phyloP scores from a whole-genome alignment of 2,797 vertebrate species.

The Malacoctenus gilli region DNA sequence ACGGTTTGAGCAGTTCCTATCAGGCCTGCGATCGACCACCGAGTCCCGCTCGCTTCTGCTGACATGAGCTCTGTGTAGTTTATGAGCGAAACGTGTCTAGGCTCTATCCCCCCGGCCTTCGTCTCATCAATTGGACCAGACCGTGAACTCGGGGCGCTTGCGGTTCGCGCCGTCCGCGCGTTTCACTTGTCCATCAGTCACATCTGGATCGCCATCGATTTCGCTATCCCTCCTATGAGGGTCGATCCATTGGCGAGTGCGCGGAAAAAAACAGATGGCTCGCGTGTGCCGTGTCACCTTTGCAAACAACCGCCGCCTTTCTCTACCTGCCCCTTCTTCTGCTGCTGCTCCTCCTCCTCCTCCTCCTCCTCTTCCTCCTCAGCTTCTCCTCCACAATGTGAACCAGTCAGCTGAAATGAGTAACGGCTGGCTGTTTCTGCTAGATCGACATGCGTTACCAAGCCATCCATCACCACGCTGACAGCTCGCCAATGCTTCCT shows the following conservation, averaged over 20 bases:
- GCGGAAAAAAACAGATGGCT: conserved; percentile 10
- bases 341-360: not conserved
- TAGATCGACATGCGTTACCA: conserved; percentile 52
- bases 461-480: conserved; percentile 55
- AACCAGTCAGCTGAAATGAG: conserved; percentile 45
- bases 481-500: conserved; percentile 53
- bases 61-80: conserved; percentile 2
- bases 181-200: conserved; percentile 24
- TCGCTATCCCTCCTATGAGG: not conserved
- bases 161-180: conserved; percentile 8
- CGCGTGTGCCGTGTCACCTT: conserved; percentile 12
- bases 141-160: conserved; percentile 10
- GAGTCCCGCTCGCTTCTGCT: not conserved
- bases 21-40: not conserved
- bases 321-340: conserved; percentile 5
- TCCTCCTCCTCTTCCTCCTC: not conserved
- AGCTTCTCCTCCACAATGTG: conserved; percentile 36
- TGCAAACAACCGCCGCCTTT: conserved; percentile 14
- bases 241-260: not conserved
- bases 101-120: conserved; percentile 19
- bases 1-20: no score
- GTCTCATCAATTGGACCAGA: conserved; percentile 8
- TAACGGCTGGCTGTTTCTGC: conserved; percentile 49
- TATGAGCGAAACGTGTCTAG: conserved; percentile 3
- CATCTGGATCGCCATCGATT: conserved; percentile 13